Evolutionary conservation across 2,113 vertebrate species (phyloP), one percentile per base, ranked within the genome.

Genomic region (Neofelis nebulosa): DNA sequence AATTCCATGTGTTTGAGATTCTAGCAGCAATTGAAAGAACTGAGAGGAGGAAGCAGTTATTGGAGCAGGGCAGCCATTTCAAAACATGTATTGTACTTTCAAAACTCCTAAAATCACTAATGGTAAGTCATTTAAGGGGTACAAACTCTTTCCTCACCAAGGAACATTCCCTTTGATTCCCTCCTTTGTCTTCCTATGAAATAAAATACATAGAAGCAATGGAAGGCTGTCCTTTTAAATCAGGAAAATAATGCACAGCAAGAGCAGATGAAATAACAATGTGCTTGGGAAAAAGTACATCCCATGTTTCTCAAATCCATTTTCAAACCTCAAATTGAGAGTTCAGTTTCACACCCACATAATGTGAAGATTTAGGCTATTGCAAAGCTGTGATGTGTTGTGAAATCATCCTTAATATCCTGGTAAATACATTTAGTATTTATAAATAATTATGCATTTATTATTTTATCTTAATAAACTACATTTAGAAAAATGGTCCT

Each of bases 11-110:
- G 65, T 83, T 83, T 94, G 84, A 69, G 52, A 81, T 69, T 88
- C n/a, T 74, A 89, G 11, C 16, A 57, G 23, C 12, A 82, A 23
- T 73, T 91, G 89, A 95, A 97, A 84, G 69, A 97, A 92, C n/a
- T 57, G 69, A 97, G 76, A 66, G 6, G 36, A 80, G 23, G 25
- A 92, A 80, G 16, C 65, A 66, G 33, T 92, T 90, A 71, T 71
- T 18, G 2, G 27, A 57, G 84, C 6, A 97, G 21, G 2, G 11
- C 23, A 36, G 50, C 13, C 29, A 87, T 61, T 88, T 90, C 27
- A 95, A 89, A 97, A 78, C 2, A 87, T 76, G 6, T 36, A 69
- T 55, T 82, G 21, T 5, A 76, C 18, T 87, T 93, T 94, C 41
- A 87, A 76, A 71, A 7, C 97, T 61, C 29, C 48, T 87, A 69